These are phyloP conservation scores for Cyanoderma ruficeps DNA, from an alignment of 2,113 vertebrate species.

Conservation along the genomic window DNA sequence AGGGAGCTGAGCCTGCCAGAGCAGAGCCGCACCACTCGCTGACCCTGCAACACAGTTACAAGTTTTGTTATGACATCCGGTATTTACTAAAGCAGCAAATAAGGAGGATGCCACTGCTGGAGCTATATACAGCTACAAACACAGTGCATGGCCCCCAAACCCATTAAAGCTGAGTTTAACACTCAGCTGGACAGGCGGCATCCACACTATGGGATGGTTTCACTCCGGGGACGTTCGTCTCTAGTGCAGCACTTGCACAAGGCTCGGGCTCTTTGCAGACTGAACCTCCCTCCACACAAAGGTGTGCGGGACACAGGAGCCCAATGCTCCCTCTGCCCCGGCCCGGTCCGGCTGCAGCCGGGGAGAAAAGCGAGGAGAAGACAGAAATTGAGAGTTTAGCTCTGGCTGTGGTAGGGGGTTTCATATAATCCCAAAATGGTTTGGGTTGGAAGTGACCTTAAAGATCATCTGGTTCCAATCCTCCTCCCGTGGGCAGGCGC, in stretches of 20 bases:
- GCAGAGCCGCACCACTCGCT: not conserved
- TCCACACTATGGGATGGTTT: not conserved
- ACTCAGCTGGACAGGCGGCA: not conserved
- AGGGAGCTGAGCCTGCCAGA: not conserved
- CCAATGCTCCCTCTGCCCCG: rapidly evolving
- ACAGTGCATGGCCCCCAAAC: no score
- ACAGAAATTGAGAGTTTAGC: not conserved
- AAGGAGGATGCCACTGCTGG: not conserved
- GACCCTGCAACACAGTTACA: not conserved
- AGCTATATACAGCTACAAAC: no score
- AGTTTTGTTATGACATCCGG: not conserved
- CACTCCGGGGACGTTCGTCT: rapidly evolving
- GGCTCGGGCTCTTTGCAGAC: not conserved
- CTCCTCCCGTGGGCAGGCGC: no score
- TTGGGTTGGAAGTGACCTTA: not conserved
- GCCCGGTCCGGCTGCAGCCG: not conserved
- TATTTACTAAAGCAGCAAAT: not conserved
- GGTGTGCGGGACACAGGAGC: not conserved
- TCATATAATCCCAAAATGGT: not conserved
- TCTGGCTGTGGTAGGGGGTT: not conserved
- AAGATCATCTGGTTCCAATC: not conserved
- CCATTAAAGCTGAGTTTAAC: not conserved
- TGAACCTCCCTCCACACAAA: no score
- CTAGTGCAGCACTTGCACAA: rapidly evolving
- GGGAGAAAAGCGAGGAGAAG: not conserved